Evolutionary conservation across 2,797 vertebrate genomes (phyloP).

Genomic region (Emys orbicularis): DNA sequence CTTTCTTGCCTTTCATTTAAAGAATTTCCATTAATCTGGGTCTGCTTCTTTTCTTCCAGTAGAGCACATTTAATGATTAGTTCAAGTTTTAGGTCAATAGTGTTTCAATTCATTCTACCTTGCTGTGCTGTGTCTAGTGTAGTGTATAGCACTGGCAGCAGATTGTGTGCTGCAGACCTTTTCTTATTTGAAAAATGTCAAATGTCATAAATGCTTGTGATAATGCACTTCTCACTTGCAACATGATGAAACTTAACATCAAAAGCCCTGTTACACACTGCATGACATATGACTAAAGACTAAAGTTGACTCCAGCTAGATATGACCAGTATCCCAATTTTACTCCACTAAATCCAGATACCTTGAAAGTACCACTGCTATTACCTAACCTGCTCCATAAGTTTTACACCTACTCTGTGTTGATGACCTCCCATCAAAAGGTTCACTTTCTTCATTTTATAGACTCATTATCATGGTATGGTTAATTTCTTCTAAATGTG

Average conservation of each 20-base stretch:
- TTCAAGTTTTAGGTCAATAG: conserved; percentile 61
- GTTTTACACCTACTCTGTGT: conserved; percentile 62
- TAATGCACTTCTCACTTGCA: conserved; percentile 37
- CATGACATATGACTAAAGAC: conserved; percentile 2
- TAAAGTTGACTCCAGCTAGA: conserved; percentile 35
- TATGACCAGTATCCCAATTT: conserved; percentile 63
- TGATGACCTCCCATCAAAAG: neutral
- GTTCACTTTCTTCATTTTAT: conserved; percentile 59
- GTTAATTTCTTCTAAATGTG: conserved; percentile 60
- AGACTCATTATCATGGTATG: conserved; percentile 22
- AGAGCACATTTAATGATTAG: conserved; percentile 35
- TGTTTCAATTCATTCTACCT: conserved; percentile 43
- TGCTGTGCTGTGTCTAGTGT: conserved; percentile 18
- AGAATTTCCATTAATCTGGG: conserved; percentile 19
- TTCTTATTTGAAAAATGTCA: conserved; percentile 42
- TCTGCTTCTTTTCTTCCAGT: conserved; percentile 9
- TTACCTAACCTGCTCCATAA: conserved; percentile 54
- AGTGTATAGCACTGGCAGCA: neutral
- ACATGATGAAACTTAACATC: conserved; percentile 43
- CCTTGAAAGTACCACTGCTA: conserved; percentile 38
- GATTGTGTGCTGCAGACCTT: conserved; percentile 53
- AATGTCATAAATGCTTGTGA: conserved; percentile 37
- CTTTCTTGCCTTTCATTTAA: conserved; percentile 37
- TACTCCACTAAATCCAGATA: conserved; percentile 40
- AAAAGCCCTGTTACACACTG: conserved; percentile 29